Conservation (phyloP, 2,113 vertebrate species). For the Phyllostomus hastatus region DNA sequence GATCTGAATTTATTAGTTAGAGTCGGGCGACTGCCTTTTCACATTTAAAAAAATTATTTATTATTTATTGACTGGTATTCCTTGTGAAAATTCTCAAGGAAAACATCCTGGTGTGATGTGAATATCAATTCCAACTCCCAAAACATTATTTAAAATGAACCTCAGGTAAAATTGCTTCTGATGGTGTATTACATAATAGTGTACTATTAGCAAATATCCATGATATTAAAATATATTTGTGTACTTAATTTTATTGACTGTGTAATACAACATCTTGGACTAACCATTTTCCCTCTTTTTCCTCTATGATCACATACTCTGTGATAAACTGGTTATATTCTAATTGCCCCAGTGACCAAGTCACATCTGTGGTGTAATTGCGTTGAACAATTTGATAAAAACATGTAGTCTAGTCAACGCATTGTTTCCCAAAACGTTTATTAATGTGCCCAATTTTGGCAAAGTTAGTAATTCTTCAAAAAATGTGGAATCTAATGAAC, state of each 20-base stretch:
- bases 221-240: neutral
- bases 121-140: neutral
- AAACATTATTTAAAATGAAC: neutral
- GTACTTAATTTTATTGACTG: neutral
- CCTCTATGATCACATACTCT: neutral
- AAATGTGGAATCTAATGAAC: no score
- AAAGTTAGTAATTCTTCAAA: neutral
- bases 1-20: neutral
- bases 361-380: neutral
- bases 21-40: neutral
- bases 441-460: neutral
- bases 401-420: neutral
- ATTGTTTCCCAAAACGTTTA: neutral
- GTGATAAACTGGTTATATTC: neutral
- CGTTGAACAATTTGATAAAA: neutral
- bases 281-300: neutral
- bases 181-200: neutral
- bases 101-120: neutral
- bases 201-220: neutral
- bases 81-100: neutral
- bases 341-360: neutral
- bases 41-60: neutral
- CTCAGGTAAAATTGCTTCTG: neutral
- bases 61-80: neutral
- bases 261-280: neutral